Evolutionary conservation across 2,888 invertebrate genomes (phyloP).

Genomic region (Stramonita haemastoma): DNA sequence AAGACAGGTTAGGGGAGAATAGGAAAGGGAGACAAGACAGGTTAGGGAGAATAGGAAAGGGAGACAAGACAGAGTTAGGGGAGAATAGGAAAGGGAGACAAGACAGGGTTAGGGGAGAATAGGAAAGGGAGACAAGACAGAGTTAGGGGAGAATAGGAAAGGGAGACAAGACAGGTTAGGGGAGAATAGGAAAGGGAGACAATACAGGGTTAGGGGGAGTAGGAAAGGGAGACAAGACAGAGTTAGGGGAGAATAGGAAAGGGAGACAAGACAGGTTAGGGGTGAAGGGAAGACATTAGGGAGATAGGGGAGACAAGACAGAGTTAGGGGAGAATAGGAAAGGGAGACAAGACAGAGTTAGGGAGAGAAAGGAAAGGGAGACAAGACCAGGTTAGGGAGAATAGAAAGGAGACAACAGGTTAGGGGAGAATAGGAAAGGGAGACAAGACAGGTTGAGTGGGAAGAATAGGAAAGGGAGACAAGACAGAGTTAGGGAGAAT

Average conservation of each 20-base stretch:
- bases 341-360: conserved; percentile 7
- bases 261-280: background rate
- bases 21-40: too few relatives aligned
- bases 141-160: too few relatives aligned
- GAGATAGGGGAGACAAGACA: background rate
- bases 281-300: background rate
- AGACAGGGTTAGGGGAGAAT: too few relatives aligned
- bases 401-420: conserved; percentile 14
- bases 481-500: background rate
- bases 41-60: too few relatives aligned
- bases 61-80: too few relatives aligned
- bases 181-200: background rate
- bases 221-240: background rate
- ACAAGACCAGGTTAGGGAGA: conserved; percentile 20
- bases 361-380: conserved; percentile 15
- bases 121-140: too few relatives aligned
- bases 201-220: background rate
- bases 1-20: too few relatives aligned
- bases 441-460: background rate
- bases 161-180: too few relatives aligned
- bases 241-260: background rate
- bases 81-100: too few relatives aligned
- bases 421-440: conserved; percentile 4
- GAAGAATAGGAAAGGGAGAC: conserved; percentile 23
- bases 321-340: background rate